Evolutionary conservation across 1,140 invertebrate genomes (phyloP).

Genomic region (Epicauta chinensis): DNA sequence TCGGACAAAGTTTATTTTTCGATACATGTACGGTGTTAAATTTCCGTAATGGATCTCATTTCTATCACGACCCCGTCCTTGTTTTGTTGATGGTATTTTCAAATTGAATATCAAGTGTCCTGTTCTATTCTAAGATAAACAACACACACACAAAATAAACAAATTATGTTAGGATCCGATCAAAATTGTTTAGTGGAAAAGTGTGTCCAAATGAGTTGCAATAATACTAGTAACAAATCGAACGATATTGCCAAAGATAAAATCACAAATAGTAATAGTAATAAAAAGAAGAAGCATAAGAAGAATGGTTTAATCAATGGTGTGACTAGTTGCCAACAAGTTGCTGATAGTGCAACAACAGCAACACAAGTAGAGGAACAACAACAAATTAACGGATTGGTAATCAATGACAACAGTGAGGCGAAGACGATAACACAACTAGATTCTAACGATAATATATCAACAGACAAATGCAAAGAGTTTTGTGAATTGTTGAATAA

Average conservation of each 20-base stretch:
- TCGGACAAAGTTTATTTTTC: no score
- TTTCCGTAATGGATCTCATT: no score
- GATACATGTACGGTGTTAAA: no score
- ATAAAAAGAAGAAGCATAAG: slow-evolving; percentile 11
- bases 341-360: slow-evolving; percentile 3
- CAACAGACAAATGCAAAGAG: slow-evolving; percentile 8
- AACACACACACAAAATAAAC: no score
- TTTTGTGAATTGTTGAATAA: slow-evolving; percentile 2
- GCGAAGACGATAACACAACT: not conserved
- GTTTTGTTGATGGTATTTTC: no score
- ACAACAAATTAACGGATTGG: slow-evolving; percentile 7
- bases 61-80: no score
- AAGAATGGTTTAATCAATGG: slow-evolving; percentile 33
- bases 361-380: slow-evolving; percentile 6
- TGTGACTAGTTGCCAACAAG: slow-evolving; percentile 8
- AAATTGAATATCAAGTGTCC: no score
- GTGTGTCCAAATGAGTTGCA: no score
- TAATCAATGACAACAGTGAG: not conserved
- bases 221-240: no score
- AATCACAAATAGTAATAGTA: not conserved
- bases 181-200: no score
- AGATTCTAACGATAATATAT: slow-evolving; percentile 26
- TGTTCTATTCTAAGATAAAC: no score
- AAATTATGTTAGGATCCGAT: no score
- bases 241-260: not conserved